These are phyloP conservation scores for Trichopria drosophilae DNA, from an alignment of 2,888 invertebrate genomes.

Conservation along the genomic window DNA sequence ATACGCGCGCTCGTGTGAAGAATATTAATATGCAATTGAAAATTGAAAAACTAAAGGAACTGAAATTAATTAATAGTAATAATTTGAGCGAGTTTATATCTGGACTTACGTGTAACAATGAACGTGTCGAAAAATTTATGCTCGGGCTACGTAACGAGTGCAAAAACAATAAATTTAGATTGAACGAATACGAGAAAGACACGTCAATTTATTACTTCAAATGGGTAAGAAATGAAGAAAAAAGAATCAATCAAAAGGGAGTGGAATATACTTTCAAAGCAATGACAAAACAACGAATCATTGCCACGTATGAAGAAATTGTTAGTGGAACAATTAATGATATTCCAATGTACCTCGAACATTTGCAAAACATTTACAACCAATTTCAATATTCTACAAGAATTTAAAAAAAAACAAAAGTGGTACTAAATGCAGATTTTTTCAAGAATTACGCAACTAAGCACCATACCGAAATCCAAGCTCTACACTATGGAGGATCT, in stretches of 20 bases:
- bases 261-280: constrained; percentile 1
- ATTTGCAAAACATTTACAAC: background rate
- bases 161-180: no score
- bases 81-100: constrained; percentile 6
- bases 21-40: constrained; percentile 5
- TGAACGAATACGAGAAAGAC: background rate
- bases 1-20: constrained; percentile 6
- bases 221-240: constrained; percentile 2
- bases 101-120: background rate
- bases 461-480: constrained; percentile 3
- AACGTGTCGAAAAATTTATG: background rate
- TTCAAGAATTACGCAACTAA: background rate
- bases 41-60: constrained; percentile 3
- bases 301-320: constrained; percentile 2
- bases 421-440: constrained; percentile 1
- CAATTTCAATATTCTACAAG: background rate
- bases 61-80: background rate
- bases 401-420: background rate
- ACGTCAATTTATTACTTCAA: background rate
- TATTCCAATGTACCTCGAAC: constrained; percentile 3
- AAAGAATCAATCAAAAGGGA: constrained; percentile 1
- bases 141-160: background rate
- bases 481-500: constrained; percentile 2
- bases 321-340: background rate
- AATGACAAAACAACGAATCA: background rate